phyloP scores from a whole-genome alignment of 2,113 vertebrate species.

The Ageneiosus marmoratus region DNA sequence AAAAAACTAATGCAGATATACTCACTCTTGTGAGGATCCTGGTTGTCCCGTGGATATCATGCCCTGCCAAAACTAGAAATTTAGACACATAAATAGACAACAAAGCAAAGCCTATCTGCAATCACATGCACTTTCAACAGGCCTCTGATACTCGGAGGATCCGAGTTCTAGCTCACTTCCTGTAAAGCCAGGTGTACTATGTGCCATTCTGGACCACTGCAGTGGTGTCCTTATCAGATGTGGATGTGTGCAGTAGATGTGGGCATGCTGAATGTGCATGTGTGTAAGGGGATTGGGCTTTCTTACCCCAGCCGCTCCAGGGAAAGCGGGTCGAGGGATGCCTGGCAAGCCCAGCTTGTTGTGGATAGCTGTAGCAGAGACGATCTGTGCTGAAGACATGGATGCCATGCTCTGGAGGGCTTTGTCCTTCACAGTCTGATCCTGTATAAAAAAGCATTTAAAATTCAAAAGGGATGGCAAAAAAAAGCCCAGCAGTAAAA shows the following conservation, averaged over 20 bases:
- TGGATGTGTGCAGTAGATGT: constrained; percentile 65
- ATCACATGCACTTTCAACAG: constrained; percentile 49
- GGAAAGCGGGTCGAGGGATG: constrained; percentile 94
- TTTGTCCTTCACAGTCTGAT: constrained; percentile 99
- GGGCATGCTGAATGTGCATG: constrained; percentile 56
- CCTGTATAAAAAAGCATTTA: constrained; percentile 87
- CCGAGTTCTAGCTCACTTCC: constrained; percentile 38
- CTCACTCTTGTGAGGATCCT: constrained; percentile 99
- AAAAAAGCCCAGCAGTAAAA: constrained; percentile 69
- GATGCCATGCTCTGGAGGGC: constrained; percentile 99
- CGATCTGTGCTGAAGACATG: constrained; percentile 99
- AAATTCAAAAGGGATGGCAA: constrained; percentile 68
- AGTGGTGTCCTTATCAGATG: constrained; percentile 71
- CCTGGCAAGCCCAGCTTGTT: constrained; percentile 98
- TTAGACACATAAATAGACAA: constrained; percentile 63
- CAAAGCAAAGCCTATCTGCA: constrained; percentile 47
- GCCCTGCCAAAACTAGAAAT: constrained; percentile 92
- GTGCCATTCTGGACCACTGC: constrained; percentile 62
- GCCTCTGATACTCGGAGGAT: constrained; percentile 55
- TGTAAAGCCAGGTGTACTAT: constrained; percentile 51
- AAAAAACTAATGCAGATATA: constrained; percentile 32
- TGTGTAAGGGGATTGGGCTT: constrained; percentile 72
- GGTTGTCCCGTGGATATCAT: constrained; percentile 96
- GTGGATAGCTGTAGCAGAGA: constrained; percentile 98
- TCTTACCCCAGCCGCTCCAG: constrained; percentile 95